These are phyloP conservation scores for Argyresthia goedartella DNA, from an alignment of 2,888 invertebrate genomes.

Conservation along the genomic window DNA sequence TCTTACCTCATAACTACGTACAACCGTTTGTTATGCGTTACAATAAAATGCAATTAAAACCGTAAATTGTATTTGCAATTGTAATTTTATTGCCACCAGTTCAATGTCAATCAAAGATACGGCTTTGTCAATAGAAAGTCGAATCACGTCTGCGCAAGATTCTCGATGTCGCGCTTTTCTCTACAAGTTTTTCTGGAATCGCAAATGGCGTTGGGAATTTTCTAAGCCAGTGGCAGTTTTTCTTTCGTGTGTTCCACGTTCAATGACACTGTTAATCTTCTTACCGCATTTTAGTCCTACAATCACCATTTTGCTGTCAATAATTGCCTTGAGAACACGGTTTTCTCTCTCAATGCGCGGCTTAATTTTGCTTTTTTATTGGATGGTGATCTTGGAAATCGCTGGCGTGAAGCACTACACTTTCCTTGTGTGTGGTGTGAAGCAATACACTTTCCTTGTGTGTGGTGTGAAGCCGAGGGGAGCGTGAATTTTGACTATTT, in stretches of 20 bases:
- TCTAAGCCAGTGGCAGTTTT: constrained; percentile 8
- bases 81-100: constrained; percentile 1
- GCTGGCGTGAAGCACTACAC: constrained; percentile 26
- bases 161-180: constrained; percentile 26
- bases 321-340: background rate
- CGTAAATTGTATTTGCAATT: constrained; percentile 7
- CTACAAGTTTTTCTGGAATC: constrained; percentile 19
- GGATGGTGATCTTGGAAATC: constrained; percentile 17
- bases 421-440: constrained; percentile 12
- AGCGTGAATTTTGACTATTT: constrained; percentile 53
- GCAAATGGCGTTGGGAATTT: constrained; percentile 10
- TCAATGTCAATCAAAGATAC: constrained; percentile 10
- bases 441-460: constrained; percentile 18
- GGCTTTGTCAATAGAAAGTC: constrained; percentile 25
- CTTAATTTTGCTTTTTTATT: constrained; percentile 7
- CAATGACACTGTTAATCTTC: background rate
- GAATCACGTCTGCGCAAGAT: constrained; percentile 11
- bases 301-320: background rate
- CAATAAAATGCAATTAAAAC: background rate
- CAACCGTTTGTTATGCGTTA: background rate
- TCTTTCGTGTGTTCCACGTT: constrained; percentile 5
- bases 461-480: constrained; percentile 31
- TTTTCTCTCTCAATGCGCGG: background rate
- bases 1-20: no score
- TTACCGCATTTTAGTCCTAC: background rate